These are phyloP conservation scores for Machimus rusticus DNA, from an alignment of 2,888 invertebrate genomes.

Conservation along the genomic window DNA sequence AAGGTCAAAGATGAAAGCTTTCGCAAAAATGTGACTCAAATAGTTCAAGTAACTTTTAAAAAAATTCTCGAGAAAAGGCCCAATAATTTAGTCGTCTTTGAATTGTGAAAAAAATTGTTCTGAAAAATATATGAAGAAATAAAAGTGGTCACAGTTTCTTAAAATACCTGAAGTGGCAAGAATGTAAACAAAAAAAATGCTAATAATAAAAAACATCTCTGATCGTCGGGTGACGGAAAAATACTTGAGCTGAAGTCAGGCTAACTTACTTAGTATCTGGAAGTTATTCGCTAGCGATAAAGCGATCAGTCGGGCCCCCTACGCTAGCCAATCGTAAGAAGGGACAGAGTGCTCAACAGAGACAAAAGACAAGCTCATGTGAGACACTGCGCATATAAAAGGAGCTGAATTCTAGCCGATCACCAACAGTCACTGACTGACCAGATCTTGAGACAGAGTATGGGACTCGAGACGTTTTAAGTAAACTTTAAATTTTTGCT, in stretches of 20 bases:
- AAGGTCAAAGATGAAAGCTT: background rate
- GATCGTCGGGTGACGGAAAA: slow-evolving; percentile 16
- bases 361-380: background rate
- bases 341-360: background rate
- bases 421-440: slow-evolving; percentile 32
- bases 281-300: background rate
- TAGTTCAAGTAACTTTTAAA: background rate
- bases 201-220: background rate
- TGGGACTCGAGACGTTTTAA: background rate
- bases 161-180: background rate
- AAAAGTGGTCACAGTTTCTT: background rate
- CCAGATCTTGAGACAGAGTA: background rate
- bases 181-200: background rate
- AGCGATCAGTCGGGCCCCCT: background rate
- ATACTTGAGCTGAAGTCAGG: background rate
- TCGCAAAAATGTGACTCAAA: background rate
- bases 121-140: background rate
- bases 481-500: background rate
- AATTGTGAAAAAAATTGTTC: background rate
- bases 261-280: background rate
- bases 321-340: background rate
- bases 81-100: background rate
- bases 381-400: background rate
- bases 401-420: background rate
- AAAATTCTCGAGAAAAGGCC: background rate